A percentile compares a stretch with the other conserved stretches of the same genome.
Evolutionary conservation across 2,797 vertebrate genomes (phyloP).

Genomic region (Chloroceryle inda): DNA sequence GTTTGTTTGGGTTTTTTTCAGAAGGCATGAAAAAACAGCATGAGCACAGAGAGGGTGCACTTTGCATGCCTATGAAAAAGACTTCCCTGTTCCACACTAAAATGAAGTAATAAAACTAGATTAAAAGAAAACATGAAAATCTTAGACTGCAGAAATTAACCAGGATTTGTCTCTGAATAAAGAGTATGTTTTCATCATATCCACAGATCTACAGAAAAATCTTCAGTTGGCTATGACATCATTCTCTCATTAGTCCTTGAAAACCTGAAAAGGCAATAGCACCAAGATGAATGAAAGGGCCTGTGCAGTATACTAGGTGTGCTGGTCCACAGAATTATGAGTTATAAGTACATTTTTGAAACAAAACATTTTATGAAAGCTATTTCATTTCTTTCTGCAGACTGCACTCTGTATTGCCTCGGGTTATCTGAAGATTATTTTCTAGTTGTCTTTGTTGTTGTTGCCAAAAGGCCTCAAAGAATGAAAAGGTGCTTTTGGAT

Average conservation of each 20-base stretch:
- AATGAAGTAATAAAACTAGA: neutral
- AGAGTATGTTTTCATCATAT: neutral
- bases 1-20: neutral
- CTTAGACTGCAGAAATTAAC: neutral
- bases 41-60: neutral
- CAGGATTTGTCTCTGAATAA: neutral
- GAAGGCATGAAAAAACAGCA: neutral
- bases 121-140: neutral
- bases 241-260: neutral
- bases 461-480: conserved; percentile 23
- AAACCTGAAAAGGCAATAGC: neutral
- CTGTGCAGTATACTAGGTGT: neutral
- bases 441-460: conserved; percentile 8
- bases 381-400: conserved; percentile 6
- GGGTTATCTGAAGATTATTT: conserved; percentile 40
- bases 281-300: neutral
- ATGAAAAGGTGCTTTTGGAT: neutral
- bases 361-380: conserved; percentile 25
- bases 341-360: neutral
- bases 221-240: neutral
- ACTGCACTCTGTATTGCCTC: neutral
- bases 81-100: neutral
- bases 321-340: neutral
- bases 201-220: neutral
- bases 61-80: neutral